Evolutionary conservation across 2,797 vertebrate species (phyloP).

Genomic region (Miichthys miiuy): DNA sequence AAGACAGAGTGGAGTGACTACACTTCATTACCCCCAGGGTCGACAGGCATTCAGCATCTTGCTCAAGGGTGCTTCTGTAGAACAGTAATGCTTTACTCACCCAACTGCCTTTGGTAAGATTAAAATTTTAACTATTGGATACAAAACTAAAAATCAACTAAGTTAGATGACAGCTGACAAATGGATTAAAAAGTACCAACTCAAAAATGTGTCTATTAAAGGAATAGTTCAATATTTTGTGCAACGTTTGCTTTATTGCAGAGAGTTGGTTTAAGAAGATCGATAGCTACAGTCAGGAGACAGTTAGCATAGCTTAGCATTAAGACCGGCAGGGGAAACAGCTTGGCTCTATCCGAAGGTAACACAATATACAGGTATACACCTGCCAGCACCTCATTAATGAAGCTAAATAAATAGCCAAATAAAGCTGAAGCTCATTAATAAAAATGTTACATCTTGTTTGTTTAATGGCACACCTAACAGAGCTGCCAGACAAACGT

Average conservation of each 20-base stretch:
- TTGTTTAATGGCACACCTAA: not conserved
- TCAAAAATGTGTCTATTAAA: not conserved
- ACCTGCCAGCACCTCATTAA: not conserved
- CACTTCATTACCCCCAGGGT: not conserved
- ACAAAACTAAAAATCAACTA: not conserved
- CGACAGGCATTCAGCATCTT: not conserved
- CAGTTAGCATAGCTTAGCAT: not conserved
- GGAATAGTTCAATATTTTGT: not conserved
- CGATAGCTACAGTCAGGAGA: not conserved
- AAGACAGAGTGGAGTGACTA: slow-evolving; percentile 16
- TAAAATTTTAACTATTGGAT: not conserved
- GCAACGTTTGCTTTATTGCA: not conserved
- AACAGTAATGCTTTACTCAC: not conserved
- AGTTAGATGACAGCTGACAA: not conserved
- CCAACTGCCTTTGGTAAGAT: not conserved
- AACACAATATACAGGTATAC: not conserved
- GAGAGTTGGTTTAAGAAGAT: not conserved
- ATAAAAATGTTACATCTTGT: not conserved
- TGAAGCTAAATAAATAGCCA: too few species aligned
- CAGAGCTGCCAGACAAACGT: not conserved
- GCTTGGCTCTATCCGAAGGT: not conserved
- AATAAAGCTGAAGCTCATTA: not conserved
- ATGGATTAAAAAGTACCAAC: not conserved
- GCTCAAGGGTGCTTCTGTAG: slow-evolving; percentile 8
- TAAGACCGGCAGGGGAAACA: not conserved